These are phyloP conservation scores for Cremastobaeus sp. DNA, from an alignment of 2,888 invertebrate genomes.

Conservation along the genomic window DNA sequence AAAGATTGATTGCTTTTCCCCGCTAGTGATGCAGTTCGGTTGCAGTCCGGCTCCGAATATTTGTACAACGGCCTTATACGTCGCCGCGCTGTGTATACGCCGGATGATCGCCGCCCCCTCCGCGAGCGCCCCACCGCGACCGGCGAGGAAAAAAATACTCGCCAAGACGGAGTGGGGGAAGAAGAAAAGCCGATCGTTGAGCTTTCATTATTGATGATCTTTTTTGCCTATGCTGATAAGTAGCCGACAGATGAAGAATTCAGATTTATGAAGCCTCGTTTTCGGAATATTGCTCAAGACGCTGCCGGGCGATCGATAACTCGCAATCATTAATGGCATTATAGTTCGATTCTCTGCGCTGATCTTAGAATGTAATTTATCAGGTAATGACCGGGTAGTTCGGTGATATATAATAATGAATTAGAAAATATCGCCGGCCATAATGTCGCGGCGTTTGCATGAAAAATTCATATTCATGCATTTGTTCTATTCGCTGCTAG, in stretches of 20 bases:
- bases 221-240: constrained; percentile 10
- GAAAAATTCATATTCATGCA: no score
- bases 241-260: constrained; percentile 10
- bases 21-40: constrained; percentile 49
- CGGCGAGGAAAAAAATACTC: not conserved
- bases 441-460: no score
- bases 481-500: no score
- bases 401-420: no score
- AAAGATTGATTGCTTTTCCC: constrained; percentile 77
- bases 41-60: constrained; percentile 54
- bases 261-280: constrained; percentile 22
- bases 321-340: not conserved
- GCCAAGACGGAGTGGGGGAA: not conserved
- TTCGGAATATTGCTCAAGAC: constrained; percentile 7
- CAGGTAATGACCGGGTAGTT: no score
- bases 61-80: constrained; percentile 52
- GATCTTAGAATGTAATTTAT: no score
- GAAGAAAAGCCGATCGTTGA: constrained; percentile 12
- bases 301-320: not conserved
- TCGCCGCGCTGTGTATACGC: constrained; percentile 1
- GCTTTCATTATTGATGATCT: constrained; percentile 23
- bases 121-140: not conserved
- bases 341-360: no score
- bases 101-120: not conserved
- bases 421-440: no score